These are phyloP conservation scores for Nymphalis polychloros DNA, from an alignment of 2,888 invertebrate species.

Conservation along the genomic window DNA sequence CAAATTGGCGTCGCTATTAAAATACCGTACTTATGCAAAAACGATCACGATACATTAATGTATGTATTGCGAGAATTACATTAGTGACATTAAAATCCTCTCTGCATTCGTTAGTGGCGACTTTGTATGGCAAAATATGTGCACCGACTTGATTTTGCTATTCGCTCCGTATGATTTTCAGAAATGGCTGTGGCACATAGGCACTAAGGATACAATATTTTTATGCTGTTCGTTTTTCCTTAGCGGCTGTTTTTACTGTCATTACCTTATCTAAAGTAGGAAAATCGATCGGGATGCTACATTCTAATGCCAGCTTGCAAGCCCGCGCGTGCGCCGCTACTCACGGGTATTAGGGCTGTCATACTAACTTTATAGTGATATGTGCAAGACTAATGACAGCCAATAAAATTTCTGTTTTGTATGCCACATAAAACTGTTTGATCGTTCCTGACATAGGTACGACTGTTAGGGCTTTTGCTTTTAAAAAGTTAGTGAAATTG, in stretches of 20 bases:
- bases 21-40: conserved; percentile 52
- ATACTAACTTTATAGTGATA: neutral
- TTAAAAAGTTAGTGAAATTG: neutral
- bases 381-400: neutral
- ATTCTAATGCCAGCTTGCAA: conserved; percentile 76
- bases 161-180: conserved; percentile 81
- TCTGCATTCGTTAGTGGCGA: conserved; percentile 73
- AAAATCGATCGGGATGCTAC: conserved; percentile 78
- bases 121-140: conserved; percentile 79
- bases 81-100: conserved; percentile 77
- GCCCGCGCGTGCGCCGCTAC: conserved; percentile 78
- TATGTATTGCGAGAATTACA: conserved; percentile 73
- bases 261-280: conserved; percentile 79
- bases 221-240: conserved; percentile 77
- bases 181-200: conserved; percentile 76
- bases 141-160: conserved; percentile 66
- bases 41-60: conserved; percentile 63
- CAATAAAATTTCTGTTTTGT: neutral
- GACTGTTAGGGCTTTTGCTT: neutral
- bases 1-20: conserved; percentile 40
- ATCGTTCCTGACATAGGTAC: neutral
- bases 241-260: conserved; percentile 71
- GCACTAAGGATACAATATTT: conserved; percentile 79
- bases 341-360: conserved; percentile 56
- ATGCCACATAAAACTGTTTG: neutral